A percentile compares a stretch with the other conserved stretches of the same genome.
Evolutionary conservation across 2,113 vertebrate species (phyloP).

Genomic region (Calidris pugnax): DNA sequence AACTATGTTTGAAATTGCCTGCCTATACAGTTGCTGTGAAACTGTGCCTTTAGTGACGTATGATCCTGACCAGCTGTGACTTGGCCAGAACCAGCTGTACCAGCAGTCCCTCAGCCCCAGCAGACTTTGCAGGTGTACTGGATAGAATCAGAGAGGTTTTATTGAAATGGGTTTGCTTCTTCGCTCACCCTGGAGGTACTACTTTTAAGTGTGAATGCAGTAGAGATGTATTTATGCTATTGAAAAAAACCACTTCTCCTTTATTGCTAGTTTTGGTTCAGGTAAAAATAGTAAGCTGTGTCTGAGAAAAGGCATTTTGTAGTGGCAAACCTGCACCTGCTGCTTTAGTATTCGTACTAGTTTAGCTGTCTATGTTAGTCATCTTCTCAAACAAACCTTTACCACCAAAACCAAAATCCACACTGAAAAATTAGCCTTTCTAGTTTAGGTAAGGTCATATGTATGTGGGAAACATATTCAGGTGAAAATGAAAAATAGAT

Average conservation of each 20-base stretch:
- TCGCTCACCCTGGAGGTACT: not conserved
- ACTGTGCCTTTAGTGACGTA: not conserved
- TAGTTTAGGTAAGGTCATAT: not conserved
- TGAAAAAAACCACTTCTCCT: not conserved
- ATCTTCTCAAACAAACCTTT: not conserved
- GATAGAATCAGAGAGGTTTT: not conserved
- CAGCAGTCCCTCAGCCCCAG: not conserved
- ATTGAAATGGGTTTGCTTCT: not conserved
- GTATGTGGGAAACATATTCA: not conserved
- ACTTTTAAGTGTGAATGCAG: not conserved
- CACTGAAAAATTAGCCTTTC: not conserved
- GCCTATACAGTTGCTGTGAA: not conserved
- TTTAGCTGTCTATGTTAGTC: not conserved
- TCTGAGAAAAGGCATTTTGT: not conserved
- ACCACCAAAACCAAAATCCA: not conserved
- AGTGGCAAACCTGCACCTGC: not conserved
- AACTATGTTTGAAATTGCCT: not conserved
- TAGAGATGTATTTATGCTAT: not conserved
- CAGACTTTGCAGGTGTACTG: not conserved
- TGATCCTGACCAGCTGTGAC: not conserved
- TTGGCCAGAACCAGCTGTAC: not conserved
- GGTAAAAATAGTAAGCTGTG: not conserved
- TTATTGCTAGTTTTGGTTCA: not conserved
- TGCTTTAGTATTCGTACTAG: not conserved
- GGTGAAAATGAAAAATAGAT: not conserved